Evolutionary conservation across 1,140 invertebrate genomes (phyloP).

Genomic region (Eupeodes corollae): DNA sequence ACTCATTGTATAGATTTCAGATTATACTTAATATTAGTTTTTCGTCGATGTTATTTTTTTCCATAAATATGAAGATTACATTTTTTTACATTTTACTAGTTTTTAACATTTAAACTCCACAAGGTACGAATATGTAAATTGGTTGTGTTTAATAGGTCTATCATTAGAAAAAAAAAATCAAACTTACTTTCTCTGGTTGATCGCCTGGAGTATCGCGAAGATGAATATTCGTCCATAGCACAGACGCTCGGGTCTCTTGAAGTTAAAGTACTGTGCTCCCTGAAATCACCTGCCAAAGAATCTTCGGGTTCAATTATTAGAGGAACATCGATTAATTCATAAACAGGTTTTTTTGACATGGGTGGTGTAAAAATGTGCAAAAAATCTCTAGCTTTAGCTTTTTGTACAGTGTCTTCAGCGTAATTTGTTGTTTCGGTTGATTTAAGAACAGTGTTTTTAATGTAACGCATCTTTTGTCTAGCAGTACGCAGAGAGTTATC

Average conservation of each 20-base stretch:
- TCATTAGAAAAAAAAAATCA: neutral
- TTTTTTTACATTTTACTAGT: neutral
- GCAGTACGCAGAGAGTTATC: conserved; percentile 33
- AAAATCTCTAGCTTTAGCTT: conserved; percentile 34
- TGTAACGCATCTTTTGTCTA: conserved; percentile 33
- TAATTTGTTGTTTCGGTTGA: conserved; percentile 34
- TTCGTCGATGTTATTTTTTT: neutral
- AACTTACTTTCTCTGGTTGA: conserved; percentile 32
- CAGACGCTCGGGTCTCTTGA: conserved; percentile 25
- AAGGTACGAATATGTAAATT: neutral
- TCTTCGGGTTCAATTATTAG: conserved; percentile 24
- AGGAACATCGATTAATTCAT: conserved; percentile 33
- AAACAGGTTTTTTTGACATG: conserved; percentile 29
- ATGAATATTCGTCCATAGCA: conserved; percentile 35
- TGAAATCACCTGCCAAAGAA: conserved; percentile 32
- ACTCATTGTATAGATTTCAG: neutral
- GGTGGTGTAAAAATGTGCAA: conserved; percentile 34
- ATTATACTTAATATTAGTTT: neutral
- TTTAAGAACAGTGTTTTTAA: conserved; percentile 33
- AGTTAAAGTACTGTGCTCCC: conserved; percentile 27
- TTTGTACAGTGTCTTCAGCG: conserved; percentile 35
- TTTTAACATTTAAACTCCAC: neutral
- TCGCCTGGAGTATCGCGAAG: conserved; percentile 20
- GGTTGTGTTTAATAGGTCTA: too few species aligned
- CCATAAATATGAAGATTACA: neutral